phyloP scores from a whole-genome alignment of 2,797 vertebrate species.

The Gastrophryne carolinensis region DNA sequence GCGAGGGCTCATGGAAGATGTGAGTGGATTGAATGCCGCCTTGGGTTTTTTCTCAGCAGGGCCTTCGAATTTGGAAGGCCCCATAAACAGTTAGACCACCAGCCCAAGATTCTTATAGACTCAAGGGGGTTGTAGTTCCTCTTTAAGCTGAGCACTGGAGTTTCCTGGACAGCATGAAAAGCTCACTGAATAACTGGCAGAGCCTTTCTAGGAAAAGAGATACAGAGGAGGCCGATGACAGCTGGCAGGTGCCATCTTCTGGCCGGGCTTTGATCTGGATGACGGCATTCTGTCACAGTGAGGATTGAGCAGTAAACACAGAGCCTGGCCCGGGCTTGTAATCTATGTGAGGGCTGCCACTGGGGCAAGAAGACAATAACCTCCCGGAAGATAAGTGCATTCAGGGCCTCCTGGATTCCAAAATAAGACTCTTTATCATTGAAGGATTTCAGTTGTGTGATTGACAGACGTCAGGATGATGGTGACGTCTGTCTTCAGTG shows the following conservation, averaged over 20 bases:
- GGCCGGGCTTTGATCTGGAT: slow-evolving; percentile 9
- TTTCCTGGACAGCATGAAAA: too few species aligned
- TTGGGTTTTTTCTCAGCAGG: too few species aligned
- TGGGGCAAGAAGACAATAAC: not conserved
- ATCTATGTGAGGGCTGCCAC: not conserved
- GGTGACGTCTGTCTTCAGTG: not conserved
- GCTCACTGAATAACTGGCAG: too few species aligned
- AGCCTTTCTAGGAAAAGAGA: not conserved
- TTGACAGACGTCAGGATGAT: slow-evolving; percentile 19
- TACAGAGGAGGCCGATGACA: not conserved
- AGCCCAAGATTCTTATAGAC: too few species aligned
- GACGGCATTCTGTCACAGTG: not conserved
- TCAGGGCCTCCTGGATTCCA: slow-evolving; percentile 23
- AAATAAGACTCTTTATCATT: slow-evolving; percentile 38
- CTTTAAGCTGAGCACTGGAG: too few species aligned
- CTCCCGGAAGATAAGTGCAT: slow-evolving; percentile 16
- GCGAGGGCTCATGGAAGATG: too few species aligned
- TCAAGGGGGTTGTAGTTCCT: too few species aligned
- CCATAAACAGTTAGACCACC: too few species aligned
- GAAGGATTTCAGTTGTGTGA: slow-evolving; percentile 13
- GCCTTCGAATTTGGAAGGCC: too few species aligned
- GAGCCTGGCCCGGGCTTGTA: not conserved
- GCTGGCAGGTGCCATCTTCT: slow-evolving; percentile 14
- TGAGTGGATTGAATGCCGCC: too few species aligned
- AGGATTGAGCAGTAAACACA: slow-evolving; percentile 9